These are phyloP conservation scores for Alentia gelatinosa DNA, from an alignment of 2,888 invertebrate species.

Conservation along the genomic window DNA sequence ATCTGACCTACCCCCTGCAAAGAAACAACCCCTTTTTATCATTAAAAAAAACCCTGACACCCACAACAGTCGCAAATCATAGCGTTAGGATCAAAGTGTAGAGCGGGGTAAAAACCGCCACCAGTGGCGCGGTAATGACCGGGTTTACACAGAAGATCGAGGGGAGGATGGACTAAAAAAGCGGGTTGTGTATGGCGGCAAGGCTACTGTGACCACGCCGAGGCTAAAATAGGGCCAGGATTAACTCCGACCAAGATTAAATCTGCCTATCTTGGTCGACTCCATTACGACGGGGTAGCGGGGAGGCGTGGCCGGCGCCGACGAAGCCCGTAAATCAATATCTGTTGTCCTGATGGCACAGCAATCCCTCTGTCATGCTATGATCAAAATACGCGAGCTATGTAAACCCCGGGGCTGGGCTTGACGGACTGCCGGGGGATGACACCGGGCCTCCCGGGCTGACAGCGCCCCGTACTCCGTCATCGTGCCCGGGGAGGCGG, in stretches of 20 bases:
- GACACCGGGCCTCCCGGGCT: background rate
- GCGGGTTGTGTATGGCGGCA: too few species aligned
- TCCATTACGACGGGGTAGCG: background rate
- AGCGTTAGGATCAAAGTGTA: too few species aligned
- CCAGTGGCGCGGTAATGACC: too few species aligned
- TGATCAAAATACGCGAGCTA: constrained; percentile 8
- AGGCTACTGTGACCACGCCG: background rate
- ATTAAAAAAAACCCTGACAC: too few species aligned
- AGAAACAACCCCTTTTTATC: too few species aligned
- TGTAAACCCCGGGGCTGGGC: background rate
- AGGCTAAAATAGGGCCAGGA: background rate
- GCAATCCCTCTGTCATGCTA: background rate
- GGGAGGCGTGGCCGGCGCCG: background rate
- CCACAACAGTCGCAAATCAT: too few species aligned
- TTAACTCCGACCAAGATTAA: background rate
- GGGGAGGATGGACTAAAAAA: too few species aligned
- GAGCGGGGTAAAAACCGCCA: too few species aligned
- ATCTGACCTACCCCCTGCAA: too few species aligned
- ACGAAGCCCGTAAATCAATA: constrained; percentile 21
- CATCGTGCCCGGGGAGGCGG: background rate
- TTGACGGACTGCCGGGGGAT: background rate
- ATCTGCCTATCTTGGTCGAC: background rate
- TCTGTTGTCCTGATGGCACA: background rate
- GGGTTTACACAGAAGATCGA: too few species aligned
- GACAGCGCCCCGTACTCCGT: background rate